phyloP scores from a whole-genome alignment of 2,888 invertebrate genomes.

The Synanthedon myopaeformis region DNA sequence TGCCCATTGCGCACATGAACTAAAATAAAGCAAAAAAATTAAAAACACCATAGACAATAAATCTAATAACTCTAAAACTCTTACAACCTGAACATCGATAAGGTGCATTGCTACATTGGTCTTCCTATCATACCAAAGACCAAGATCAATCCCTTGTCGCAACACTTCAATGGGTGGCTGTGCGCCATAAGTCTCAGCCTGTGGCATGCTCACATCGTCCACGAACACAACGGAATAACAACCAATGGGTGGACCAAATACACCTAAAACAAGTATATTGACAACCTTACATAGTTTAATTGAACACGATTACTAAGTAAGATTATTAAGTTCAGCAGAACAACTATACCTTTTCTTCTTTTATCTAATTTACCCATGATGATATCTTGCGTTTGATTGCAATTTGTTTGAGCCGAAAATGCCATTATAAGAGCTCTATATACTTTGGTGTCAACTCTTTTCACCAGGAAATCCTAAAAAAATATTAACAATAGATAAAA shows the following conservation, averaged over 20 bases:
- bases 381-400: conserved; percentile 93
- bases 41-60: no score
- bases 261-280: conserved; percentile 61
- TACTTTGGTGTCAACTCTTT: conserved; percentile 79
- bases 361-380: conserved; percentile 95
- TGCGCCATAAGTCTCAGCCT: conserved; percentile 89
- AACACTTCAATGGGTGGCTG: conserved; percentile 95
- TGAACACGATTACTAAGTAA: not conserved
- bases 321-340: not conserved
- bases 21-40: conserved; percentile 35
- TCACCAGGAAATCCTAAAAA: conserved; percentile 80
- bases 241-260: conserved; percentile 92
- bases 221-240: conserved; percentile 92
- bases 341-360: conserved; percentile 80
- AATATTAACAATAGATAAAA: not conserved
- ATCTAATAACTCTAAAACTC: not conserved
- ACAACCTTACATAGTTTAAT: no score
- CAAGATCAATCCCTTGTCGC: conserved; percentile 90
- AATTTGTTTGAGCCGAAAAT: conserved; percentile 94
- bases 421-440: conserved; percentile 90
- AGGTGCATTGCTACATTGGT: conserved; percentile 82
- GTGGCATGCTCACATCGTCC: conserved; percentile 96
- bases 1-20: conserved; percentile 89
- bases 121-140: conserved; percentile 90
- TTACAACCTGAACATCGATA: conserved; percentile 82